Base-by-base conservation (phyloP, 2,888 invertebrate genomes). In the Onchidella celtica region DNA sequence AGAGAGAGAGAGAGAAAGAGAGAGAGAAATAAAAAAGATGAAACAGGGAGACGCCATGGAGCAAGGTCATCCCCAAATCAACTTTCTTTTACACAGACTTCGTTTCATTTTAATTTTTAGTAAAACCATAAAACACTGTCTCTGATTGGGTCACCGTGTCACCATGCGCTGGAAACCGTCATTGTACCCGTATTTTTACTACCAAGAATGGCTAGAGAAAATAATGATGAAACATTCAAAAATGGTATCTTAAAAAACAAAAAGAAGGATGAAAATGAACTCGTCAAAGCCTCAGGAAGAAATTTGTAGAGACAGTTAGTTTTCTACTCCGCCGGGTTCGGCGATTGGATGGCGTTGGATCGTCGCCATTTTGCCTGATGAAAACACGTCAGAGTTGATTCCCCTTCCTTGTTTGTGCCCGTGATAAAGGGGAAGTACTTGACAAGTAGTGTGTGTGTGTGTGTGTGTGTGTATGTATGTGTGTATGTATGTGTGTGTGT, bases 401-500 rank as follows among this genome's bases (percentile, higher is more conserved):
- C 17, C 17, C 47, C 17, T 6, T 6, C 47, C 47, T n/a, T n/a
- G 47, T 47, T 47, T 17, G 6, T 17, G 47, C 17, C 17, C 47
- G 17, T 47, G 47, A 47, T 17, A 17, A 17, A 17, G 6, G 6
- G 47, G 17, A 17, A 47, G 6, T 17, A 47, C 17, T 47, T 47
- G 47, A 47, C 47, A 47, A 17, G 47, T 47, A 47, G 17, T 2
- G 55, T 40, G 32, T 38, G 38, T 63, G 29, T 63, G 24, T 74
- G 59, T 63, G 63, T 61, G 59, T 65, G 65, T 75, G 38, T 21
- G 65, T 65, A 29, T 34, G 65, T 47, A 29, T 34, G 75, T 65
- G 6, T 29, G 75, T 63, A 29, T 32, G 75, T 40, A 47, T 29
- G 65, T 65, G 29, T 59, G 75, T 63, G 27, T 65, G 65, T 75